phyloP scores from a whole-genome alignment of 2,797 vertebrate genomes.

The Eurystomus glaucurus region DNA sequence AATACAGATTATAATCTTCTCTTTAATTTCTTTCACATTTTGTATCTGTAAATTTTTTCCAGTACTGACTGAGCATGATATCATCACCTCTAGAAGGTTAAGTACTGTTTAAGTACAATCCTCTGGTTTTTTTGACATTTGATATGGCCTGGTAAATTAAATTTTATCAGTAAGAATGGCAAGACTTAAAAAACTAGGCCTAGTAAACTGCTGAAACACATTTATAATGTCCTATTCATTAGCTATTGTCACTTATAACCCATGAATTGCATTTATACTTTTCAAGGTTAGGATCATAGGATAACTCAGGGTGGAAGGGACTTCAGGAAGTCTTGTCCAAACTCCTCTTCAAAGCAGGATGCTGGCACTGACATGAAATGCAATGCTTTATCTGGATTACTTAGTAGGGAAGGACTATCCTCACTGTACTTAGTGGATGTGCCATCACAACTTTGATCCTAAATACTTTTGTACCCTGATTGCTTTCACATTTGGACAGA shows the following conservation, averaged over 20 bases:
- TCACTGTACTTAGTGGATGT: background rate
- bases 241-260: background rate
- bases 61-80: background rate
- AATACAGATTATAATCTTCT: background rate
- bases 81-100: background rate
- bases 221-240: background rate
- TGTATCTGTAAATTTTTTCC: background rate
- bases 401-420: background rate
- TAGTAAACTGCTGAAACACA: conserved; percentile 4
- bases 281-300: background rate
- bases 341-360: background rate
- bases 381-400: background rate
- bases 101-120: background rate
- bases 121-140: background rate
- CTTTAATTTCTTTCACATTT: background rate
- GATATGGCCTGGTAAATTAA: background rate
- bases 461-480: conserved; percentile 8
- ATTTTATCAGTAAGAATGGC: background rate
- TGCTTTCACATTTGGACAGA: conserved; percentile 5
- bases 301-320: background rate
- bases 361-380: background rate
- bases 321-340: background rate
- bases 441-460: background rate
- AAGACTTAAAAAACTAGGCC: background rate
- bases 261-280: background rate